Conservation (phyloP, 92 coral and sea anemone species). For the Metridium senile region DNA sequence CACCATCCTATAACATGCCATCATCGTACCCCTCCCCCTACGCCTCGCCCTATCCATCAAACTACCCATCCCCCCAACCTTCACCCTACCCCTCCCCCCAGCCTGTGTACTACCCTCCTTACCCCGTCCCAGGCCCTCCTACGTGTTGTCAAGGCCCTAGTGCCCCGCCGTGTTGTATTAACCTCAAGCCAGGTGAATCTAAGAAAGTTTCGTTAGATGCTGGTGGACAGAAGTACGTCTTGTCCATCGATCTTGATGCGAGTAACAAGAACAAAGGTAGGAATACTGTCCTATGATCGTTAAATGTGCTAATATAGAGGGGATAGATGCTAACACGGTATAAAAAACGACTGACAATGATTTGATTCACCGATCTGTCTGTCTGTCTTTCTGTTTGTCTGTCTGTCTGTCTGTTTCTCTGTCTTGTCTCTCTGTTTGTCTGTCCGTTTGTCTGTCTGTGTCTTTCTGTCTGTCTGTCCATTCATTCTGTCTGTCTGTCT, state of each 20-base stretch:
- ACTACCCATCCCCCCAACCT: background rate
- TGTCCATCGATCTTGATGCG: slow-evolving; percentile 13
- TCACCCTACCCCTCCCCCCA: background rate
- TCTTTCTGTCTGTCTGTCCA: too few relatives aligned
- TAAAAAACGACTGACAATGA: background rate
- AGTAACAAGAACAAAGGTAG: background rate
- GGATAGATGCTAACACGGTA: background rate
- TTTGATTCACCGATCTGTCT: too few relatives aligned
- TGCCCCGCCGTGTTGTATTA: slow-evolving; percentile 30
- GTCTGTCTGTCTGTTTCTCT: too few relatives aligned
- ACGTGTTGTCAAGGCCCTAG: slow-evolving; percentile 15
- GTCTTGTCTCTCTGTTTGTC: too few relatives aligned
- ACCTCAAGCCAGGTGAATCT: slow-evolving; percentile 21
- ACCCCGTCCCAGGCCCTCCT: background rate
- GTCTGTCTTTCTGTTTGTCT: too few relatives aligned
- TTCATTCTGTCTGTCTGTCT: too few relatives aligned
- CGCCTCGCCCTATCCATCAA: slow-evolving; percentile 4
- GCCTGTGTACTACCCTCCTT: background rate
- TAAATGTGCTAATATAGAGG: background rate
- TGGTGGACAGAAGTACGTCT: slow-evolving; percentile 22
- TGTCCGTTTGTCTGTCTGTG: too few relatives aligned
- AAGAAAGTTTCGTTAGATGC: slow-evolving; percentile 12
- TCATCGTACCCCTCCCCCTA: slow-evolving; percentile 9
- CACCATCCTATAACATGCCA: background rate
- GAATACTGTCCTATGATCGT: too few relatives aligned